Evolutionary conservation across 1,140 invertebrate genomes (phyloP).

Genomic region (Lutraria rhynchaena): DNA sequence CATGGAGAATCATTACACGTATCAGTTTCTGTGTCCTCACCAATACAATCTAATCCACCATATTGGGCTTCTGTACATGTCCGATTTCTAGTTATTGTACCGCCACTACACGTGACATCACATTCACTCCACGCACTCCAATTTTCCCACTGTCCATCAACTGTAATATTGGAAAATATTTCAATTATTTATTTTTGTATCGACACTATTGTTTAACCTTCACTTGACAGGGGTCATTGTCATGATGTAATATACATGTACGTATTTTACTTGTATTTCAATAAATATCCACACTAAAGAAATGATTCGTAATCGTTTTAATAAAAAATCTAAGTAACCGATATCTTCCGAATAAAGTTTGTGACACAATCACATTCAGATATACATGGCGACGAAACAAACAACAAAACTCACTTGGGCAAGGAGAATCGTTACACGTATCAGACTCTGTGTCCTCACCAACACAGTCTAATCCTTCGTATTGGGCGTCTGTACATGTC

Average conservation of each 20-base stretch:
- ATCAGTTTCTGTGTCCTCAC: background rate
- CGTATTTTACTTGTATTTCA: no score
- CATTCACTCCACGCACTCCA: constrained; percentile 25
- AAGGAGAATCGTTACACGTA: background rate
- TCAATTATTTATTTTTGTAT: no score
- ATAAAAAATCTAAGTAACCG: no score
- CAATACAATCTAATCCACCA: background rate
- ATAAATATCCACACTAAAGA: no score
- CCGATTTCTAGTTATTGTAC: constrained; percentile 11
- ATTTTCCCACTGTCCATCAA: constrained; percentile 9
- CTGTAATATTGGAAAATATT: no score
- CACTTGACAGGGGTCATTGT: no score
- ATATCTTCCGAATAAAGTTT: no score
- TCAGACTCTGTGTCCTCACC: constrained; percentile 3
- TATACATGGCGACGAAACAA: background rate
- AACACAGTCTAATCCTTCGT: constrained; percentile 56
- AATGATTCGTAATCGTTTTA: no score
- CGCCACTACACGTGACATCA: constrained; percentile 1
- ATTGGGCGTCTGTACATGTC: constrained; percentile 55
- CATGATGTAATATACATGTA: no score
- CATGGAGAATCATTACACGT: background rate
- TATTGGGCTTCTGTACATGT: constrained; percentile 12
- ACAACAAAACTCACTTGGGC: constrained; percentile 3
- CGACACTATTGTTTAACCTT: no score
- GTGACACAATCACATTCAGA: no score